Conservation (phyloP, 1,140 invertebrate species). For the Chrysomallon squamiferum region DNA sequence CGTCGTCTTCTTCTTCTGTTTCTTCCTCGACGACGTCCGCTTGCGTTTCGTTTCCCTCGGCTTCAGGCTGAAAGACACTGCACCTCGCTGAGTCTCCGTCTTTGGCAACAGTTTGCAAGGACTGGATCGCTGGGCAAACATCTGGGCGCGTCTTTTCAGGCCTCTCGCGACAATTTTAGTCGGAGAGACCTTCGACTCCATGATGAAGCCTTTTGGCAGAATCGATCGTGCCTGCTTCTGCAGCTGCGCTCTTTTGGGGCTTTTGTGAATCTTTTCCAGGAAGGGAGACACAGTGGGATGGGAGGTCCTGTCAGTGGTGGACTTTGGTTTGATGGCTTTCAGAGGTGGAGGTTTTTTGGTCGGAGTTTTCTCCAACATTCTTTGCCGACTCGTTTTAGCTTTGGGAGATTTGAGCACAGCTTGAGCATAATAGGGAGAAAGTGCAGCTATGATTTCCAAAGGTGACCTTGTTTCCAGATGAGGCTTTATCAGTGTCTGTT, state of each 20-base stretch:
- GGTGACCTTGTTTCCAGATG: background rate
- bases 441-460: background rate
- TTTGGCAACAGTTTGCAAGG: constrained; percentile 1
- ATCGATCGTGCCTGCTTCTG: background rate
- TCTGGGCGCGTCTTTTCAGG: background rate
- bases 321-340: background rate
- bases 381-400: background rate
- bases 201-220: background rate
- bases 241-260: background rate
- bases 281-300: background rate
- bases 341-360: background rate
- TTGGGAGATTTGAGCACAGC: background rate
- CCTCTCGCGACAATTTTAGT: background rate
- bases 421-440: background rate
- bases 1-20: too few species aligned
- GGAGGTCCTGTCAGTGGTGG: background rate
- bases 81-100: background rate
- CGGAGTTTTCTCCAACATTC: background rate
- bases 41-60: too few species aligned
- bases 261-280: constrained; percentile 1
- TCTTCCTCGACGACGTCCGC: too few species aligned
- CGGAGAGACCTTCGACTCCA: background rate
- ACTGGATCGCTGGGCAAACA: background rate
- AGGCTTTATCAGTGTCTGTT: too few species aligned
- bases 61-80: too few species aligned